These are phyloP conservation scores for Morelia viridis DNA, from an alignment of 2,797 vertebrate genomes.

Conservation along the genomic window DNA sequence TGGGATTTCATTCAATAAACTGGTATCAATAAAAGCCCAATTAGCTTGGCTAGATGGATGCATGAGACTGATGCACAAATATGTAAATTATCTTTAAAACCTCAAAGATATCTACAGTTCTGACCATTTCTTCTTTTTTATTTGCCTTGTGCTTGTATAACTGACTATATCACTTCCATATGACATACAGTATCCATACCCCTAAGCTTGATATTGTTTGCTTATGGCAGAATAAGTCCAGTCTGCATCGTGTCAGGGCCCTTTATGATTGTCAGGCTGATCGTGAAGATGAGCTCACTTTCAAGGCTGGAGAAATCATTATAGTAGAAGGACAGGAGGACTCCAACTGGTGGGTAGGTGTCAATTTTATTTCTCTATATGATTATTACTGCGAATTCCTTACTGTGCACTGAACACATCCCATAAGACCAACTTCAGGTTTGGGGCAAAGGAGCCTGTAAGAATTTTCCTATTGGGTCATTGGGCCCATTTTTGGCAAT, in stretches of 20 bases:
- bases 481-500: not conserved
- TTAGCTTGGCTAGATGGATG: not conserved
- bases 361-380: not conserved
- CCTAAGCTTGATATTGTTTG: not conserved
- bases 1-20: not conserved
- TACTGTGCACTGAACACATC: rapidly evolving
- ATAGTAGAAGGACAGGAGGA: slow-evolving; percentile 82
- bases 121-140: not conserved
- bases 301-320: slow-evolving; percentile 79
- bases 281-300: slow-evolving; percentile 83
- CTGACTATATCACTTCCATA: not conserved
- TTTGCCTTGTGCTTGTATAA: not conserved
- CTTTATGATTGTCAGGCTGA: slow-evolving; percentile 83
- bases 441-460: not conserved
- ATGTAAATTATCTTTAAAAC: not conserved
- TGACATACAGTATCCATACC: not conserved
- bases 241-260: slow-evolving; percentile 73
- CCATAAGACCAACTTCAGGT: not conserved
- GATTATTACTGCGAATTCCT: not conserved
- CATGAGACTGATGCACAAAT: not conserved
- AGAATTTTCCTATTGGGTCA: not conserved
- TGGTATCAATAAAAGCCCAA: not conserved
- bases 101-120: not conserved
- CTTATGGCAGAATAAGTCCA: slow-evolving; percentile 58
- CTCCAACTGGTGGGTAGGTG: slow-evolving; percentile 85